Base-by-base conservation (phyloP, 2,888 invertebrate genomes). In the Apodemia duryi region DNA sequence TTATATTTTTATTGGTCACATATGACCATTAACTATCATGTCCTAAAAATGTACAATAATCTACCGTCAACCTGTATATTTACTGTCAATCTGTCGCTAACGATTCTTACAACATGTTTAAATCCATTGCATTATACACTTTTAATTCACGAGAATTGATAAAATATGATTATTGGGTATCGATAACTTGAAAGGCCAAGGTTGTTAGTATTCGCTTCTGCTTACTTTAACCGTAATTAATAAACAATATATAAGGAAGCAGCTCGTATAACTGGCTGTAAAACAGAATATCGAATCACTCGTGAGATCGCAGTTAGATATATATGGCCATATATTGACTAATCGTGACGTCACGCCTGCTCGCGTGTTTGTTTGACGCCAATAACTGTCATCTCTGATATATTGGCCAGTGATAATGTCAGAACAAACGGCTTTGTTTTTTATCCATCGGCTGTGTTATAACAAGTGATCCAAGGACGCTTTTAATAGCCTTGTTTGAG, bases 301-400 rank as follows among this genome's bases (percentile, higher is more conserved):
- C n/a, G 54, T 49, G 51, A 64, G 64, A 57, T 57, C 32, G 57
- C 28, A 10, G 57, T 32, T 11, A 57, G 57, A 57, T 57, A 57
- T 29, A 57, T 57, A 57, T 29, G 57, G 10, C 57, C 10, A 32
- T 29, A 11, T 57, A 10, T 57, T 57, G 57, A 57, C 57, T 57
- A 29, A 57, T 28, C 68, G 64, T 69, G 69, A 68, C 68, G 64
- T 69, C 68, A 68, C 52, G 13, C 32, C 57, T 35, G 62, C 64
- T 51, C 63, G 66, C 65, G 69, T 68, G 68, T 69, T 68, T 66
- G 68, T 68, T 65, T 68, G 64, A 66, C 60, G 63, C 65, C 68
- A 61, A 69, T 69, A 69, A 68, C 69, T 69, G 69, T 69, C 69
- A 69, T 57, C 49, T 54, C 63, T 67, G 69, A 69, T 68, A 54